Evolutionary conservation across 2,797 vertebrate genomes (phyloP), one percentile per base, ranked within the genome.

Genomic region (Gobionotothen gibberifrons): DNA sequence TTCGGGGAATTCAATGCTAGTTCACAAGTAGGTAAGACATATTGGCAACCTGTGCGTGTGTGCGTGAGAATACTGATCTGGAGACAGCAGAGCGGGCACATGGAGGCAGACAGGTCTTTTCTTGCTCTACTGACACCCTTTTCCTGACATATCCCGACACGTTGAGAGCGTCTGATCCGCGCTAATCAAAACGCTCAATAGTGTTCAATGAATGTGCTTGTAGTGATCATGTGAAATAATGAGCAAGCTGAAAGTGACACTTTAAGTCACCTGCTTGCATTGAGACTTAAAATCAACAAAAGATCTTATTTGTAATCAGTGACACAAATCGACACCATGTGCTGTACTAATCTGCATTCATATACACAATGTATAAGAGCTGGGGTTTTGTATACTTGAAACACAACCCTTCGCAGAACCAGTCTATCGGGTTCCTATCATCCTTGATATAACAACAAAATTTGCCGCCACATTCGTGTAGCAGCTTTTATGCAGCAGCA

Each of bases 131-230:
- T 84, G 85, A 81, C 78, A 62, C 79, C 73, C 63, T 67, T 79
- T 36, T 14, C 62, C 86, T 80, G 85, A 93, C 94, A 44, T 87
- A 94, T 95, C 94, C 93, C 72, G 83, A 95, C 94, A 93, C 72
- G 94, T 89, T 71, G 76, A 78, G 69, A 62, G 58, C 84, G 65
- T 39, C 39, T 65, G 72, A 89, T 71, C 79, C 60, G 58, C 55
- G 26, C 76, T 63, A 42, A 90, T 92, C 79, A 75, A 79, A 81
- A 90, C 75, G 51, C 52, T 72, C 79, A 84, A 65, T 32, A 66
- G 21, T 10, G 13, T 62, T 73, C 49, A 58, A 17, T 49, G 51
- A 42, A 15, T 39, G 52, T 46, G 55, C 15, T n/a, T 13, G 5
- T 13, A 22, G 22, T 36, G 26, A 32, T 17, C 1, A 1, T 57